These are phyloP conservation scores for Leptopilina drosophilae DNA, from an alignment of 2,888 invertebrate genomes.

Conservation along the genomic window DNA sequence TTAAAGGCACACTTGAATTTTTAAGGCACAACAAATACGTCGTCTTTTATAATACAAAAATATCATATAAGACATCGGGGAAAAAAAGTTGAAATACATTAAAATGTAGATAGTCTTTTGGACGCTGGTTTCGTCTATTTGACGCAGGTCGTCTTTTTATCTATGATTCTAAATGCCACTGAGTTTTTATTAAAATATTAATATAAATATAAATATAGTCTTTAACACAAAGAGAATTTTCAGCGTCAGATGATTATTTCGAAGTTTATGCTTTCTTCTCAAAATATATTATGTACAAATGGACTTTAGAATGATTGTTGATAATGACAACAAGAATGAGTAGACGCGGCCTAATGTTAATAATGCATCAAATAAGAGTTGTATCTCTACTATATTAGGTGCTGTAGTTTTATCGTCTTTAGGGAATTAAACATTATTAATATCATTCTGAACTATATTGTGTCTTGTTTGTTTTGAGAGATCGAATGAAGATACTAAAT, in stretches of 20 bases:
- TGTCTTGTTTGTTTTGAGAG: not conserved
- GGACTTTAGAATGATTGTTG: slow-evolving; percentile 37
- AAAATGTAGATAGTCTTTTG: slow-evolving; percentile 41
- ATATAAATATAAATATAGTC: not conserved
- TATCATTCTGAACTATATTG: slow-evolving; percentile 9
- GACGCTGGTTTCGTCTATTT: slow-evolving; percentile 65
- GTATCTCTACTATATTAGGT: slow-evolving; percentile 36
- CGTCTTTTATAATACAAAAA: slow-evolving; percentile 31
- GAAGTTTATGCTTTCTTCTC: not conserved
- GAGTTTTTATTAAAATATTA: not conserved
- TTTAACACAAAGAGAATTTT: not conserved
- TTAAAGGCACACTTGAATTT: not conserved
- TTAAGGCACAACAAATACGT: slow-evolving; percentile 21
- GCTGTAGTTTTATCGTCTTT: slow-evolving; percentile 28
- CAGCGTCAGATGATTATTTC: not conserved
- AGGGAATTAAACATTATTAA: slow-evolving; percentile 7
- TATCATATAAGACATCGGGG: slow-evolving; percentile 12
- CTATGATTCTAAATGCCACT: not conserved
- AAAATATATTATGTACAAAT: slow-evolving; percentile 17
- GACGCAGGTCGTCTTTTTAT: slow-evolving; percentile 65
- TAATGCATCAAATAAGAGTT: slow-evolving; percentile 53
- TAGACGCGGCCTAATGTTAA: slow-evolving; percentile 68
- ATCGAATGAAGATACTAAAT: not conserved
- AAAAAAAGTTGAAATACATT: slow-evolving; percentile 30
- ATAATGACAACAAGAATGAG: slow-evolving; percentile 60